Evolutionary conservation across 35 echinoderm and acorn worm genomes (phyloP), one percentile per base, ranked within the genome.

Genomic region (Hemicentrotus pulcherrimus): DNA sequence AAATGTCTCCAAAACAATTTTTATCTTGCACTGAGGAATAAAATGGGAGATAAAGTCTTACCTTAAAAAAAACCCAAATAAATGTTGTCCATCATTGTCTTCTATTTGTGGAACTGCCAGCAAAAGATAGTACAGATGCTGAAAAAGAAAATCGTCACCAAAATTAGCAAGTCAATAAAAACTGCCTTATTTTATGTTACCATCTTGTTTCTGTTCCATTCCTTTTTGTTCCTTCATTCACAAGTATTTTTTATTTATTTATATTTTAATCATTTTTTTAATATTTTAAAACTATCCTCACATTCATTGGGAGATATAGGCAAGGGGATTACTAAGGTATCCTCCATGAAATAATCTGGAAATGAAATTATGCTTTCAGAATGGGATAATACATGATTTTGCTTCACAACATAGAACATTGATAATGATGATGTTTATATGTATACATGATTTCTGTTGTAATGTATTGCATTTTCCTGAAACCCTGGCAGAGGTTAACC

Each of bases 21-120:
- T n/a, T 78, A 78, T 78, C 65, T 78, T 78, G 65, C 65, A 22
- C 24, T 78, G 65, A 78, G 65, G 65, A 78, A 78, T 78, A 78
- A 78, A 78, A 78, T 78, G 19, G 65, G 65, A 78, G 65, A 78
- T 78, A 28, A 78, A 78, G 19, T 78, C 65, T 78, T 78, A 78
- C 65, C 65, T 41, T n/a, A n/a, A n/a, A 55, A 55, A 78, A 78
- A 78, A 78, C 65, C 61, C 19, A 78, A 28, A 78, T 78, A 78
- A n/a, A 22, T 24, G 65, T 78, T 78, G 65, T 78, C 65, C 65
- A 78, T 78, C 65, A 22, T 78, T 78, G 65, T 78, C 19, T 78
- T 78, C 65, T 78, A 78, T 28, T 78, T 78, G 65, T 78, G 65
- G 65, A 78, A 78, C 65, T 78, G 7, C 22, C 65, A 78, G 65